These are phyloP conservation scores for Epizoanthus ramosus DNA, from an alignment of 92 coral and sea anemone species.

Conservation along the genomic window DNA sequence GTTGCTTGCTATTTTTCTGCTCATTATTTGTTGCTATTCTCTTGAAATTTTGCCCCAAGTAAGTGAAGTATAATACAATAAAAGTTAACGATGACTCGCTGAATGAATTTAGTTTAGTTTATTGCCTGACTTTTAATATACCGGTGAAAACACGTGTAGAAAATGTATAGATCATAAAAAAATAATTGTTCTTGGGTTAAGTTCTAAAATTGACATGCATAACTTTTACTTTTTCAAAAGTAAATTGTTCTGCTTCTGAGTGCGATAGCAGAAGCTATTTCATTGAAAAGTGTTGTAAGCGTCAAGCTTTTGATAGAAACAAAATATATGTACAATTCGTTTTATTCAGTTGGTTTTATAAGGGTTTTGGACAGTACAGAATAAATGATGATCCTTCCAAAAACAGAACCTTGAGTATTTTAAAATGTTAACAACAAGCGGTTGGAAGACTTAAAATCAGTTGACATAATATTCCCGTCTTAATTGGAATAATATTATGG, in stretches of 20 bases:
- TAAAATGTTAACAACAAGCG: no score
- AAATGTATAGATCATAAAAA: slow-evolving; percentile 40
- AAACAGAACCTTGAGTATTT: no score
- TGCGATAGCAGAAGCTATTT: slow-evolving; percentile 15
- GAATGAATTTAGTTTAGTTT: not conserved
- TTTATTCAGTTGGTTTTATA: no score
- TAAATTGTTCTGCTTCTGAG: not conserved
- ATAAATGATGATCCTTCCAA: no score
- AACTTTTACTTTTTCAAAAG: not conserved
- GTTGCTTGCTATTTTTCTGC: not conserved
- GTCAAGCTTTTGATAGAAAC: not conserved
- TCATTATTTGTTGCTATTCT: slow-evolving; percentile 20
- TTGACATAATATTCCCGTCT: no score
- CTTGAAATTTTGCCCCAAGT: slow-evolving; percentile 30
- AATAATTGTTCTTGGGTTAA: slow-evolving; percentile 16
- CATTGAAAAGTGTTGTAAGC: slow-evolving; percentile 24
- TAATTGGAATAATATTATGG: no score
- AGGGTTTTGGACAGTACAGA: no score
- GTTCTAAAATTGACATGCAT: slow-evolving; percentile 10
- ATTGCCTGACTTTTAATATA: slow-evolving; percentile 4
- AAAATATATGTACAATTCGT: slow-evolving; percentile 29
- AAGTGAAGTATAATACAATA: not conserved
- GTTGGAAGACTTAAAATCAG: no score
- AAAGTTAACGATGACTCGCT: not conserved
- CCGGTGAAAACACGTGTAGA: slow-evolving; percentile 21